phyloP scores from a whole-genome alignment of 1,140 invertebrate species.

The Colletes gigas region DNA sequence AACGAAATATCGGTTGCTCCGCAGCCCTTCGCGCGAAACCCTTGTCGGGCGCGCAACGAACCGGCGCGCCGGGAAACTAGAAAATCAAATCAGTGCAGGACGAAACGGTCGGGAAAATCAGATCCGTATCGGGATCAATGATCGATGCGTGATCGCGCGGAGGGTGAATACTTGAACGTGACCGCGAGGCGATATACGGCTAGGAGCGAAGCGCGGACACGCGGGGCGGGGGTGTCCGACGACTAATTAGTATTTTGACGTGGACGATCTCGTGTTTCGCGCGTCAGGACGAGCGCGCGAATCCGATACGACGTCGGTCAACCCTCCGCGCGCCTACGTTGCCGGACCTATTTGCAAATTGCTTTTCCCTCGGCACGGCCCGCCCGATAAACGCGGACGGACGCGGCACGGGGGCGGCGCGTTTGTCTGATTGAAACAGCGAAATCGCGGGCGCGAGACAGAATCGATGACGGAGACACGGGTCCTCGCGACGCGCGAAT shows the following conservation, averaged over 20 bases:
- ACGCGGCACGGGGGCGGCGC: constrained; percentile 44
- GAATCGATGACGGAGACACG: constrained; percentile 59
- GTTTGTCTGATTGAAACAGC: constrained; percentile 65
- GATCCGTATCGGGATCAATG: constrained; percentile 44
- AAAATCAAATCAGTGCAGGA: constrained; percentile 22
- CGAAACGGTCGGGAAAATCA: constrained; percentile 29
- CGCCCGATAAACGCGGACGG: constrained; percentile 58
- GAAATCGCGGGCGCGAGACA: constrained; percentile 29
- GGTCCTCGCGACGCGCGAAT: constrained; percentile 34
- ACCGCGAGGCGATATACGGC: background rate
- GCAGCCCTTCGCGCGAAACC: background rate
- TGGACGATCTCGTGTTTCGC: constrained; percentile 54
- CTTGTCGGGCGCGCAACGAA: constrained; percentile 4
- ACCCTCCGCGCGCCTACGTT: constrained; percentile 41
- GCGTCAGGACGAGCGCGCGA: constrained; percentile 27
- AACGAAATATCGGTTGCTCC: constrained; percentile 15
- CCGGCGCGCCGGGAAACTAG: constrained; percentile 1
- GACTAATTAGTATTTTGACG: constrained; percentile 64
- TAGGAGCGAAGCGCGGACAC: background rate
- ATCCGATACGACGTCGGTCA: constrained; percentile 57
- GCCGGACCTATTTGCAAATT: constrained; percentile 68
- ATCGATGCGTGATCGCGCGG: constrained; percentile 44
- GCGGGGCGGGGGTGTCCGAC: background rate
- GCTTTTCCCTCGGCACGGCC: constrained; percentile 60
- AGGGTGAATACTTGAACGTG: constrained; percentile 30